Percentiles rank a stretch among this genome's conserved stretches.
These are phyloP conservation scores for Drosophila dives DNA, from an alignment of 2,888 invertebrate species.

Conservation along the genomic window DNA sequence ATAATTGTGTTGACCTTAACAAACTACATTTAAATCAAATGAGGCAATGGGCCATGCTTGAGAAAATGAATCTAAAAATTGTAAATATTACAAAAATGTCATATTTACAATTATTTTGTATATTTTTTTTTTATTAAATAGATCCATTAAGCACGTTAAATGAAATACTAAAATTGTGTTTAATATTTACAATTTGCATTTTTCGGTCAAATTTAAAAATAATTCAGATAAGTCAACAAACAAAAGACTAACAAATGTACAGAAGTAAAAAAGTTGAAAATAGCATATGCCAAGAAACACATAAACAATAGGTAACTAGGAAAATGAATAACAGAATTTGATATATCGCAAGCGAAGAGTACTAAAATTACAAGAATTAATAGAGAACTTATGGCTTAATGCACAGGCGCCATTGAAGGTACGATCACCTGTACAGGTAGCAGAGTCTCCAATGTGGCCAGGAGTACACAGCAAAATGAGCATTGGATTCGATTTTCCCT, in stretches of 20 bases:
- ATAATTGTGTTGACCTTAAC: constrained; percentile 4
- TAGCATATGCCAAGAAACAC: neutral
- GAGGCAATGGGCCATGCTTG: neutral
- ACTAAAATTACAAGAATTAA: constrained; percentile 14
- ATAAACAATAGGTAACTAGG: constrained; percentile 9
- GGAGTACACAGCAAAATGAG: neutral
- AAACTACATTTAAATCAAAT: constrained; percentile 11
- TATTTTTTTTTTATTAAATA: neutral
- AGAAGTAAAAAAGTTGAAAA: neutral
- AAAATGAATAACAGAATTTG: constrained; percentile 14
- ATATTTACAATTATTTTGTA: neutral
- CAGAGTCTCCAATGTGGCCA: constrained; percentile 1
- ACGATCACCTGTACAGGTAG: constrained; percentile 18
- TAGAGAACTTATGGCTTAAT: constrained; percentile 1
- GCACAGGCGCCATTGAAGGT: constrained; percentile 18
- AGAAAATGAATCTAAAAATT: neutral
- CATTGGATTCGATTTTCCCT: constrained; percentile 31
- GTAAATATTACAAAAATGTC: too few species aligned
- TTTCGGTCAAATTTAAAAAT: neutral
- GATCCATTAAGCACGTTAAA: neutral
- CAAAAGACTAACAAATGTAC: neutral
- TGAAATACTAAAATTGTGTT: neutral
- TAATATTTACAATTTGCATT: neutral
- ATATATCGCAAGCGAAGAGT: constrained; percentile 1
- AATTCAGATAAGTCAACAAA: neutral